phyloP scores from a whole-genome alignment of 2,113 vertebrate genomes.

The Lycaon pictus region DNA sequence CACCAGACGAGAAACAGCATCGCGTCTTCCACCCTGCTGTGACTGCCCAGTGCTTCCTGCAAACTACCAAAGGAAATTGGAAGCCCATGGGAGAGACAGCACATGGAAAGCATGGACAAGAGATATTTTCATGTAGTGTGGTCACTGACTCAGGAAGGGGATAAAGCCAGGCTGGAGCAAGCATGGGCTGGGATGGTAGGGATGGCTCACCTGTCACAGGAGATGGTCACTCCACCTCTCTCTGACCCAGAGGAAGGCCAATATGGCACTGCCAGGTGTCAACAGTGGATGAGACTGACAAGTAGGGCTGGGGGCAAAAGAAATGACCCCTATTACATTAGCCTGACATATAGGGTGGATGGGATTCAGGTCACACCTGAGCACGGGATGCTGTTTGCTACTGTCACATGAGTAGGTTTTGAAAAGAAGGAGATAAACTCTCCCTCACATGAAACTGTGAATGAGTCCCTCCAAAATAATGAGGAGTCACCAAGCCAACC shows the following conservation, averaged over 20 bases:
- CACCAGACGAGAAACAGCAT: not conserved
- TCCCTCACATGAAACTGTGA: no score
- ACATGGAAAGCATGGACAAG: fast-evolving
- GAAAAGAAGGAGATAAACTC: not conserved
- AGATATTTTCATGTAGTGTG: no score
- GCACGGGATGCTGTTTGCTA: not conserved
- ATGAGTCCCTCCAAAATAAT: not conserved
- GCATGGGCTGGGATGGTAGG: not conserved
- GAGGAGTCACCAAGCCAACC: not conserved
- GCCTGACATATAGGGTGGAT: not conserved
- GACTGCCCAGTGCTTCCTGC: fast-evolving
- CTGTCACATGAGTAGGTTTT: fast-evolving
- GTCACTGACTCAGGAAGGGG: no score
- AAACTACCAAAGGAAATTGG: not conserved
- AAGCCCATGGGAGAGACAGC: not conserved
- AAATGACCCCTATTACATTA: fast-evolving
- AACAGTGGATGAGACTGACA: fast-evolving
- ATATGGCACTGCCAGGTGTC: fast-evolving
- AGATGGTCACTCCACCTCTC: not conserved
- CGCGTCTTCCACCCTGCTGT: no score
- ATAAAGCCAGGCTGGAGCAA: not conserved
- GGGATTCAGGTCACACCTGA: not conserved
- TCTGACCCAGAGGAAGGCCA: not conserved
- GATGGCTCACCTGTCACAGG: not conserved
- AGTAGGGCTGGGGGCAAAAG: not conserved